Percentiles rank a stretch among this genome's conserved stretches.
phyloP scores from a whole-genome alignment of 2,113 vertebrate species.

The Procavia capensis region DNA sequence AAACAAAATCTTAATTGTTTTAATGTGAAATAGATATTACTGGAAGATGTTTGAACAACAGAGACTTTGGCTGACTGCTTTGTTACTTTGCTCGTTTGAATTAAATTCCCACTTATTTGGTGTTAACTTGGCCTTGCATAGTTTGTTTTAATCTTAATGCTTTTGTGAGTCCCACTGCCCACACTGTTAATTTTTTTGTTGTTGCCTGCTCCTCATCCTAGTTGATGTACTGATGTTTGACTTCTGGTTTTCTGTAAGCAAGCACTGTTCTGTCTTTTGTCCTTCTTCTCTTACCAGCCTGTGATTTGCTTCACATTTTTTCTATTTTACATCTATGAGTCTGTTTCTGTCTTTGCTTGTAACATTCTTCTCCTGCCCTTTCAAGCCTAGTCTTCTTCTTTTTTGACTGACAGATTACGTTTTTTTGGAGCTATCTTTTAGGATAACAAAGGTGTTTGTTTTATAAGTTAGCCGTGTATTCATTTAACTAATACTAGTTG shows the following conservation, averaged over 20 bases:
- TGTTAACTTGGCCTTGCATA: background rate
- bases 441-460: background rate
- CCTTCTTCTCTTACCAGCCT: background rate
- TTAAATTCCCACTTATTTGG: constrained; percentile 18
- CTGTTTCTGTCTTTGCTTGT: background rate
- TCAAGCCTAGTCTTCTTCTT: background rate
- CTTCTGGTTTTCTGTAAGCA: constrained; percentile 24
- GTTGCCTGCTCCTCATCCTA: background rate
- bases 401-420: background rate
- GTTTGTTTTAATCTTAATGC: constrained; percentile 21
- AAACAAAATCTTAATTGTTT: constrained; percentile 66
- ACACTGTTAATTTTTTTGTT: background rate
- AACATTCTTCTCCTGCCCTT: background rate
- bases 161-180: background rate
- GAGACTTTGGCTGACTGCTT: constrained; percentile 43
- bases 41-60: constrained; percentile 64
- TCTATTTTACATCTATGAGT: background rate
- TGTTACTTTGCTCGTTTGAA: constrained; percentile 31
- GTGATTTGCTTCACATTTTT: background rate
- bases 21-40: background rate
- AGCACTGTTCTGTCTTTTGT: background rate
- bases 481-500: background rate
- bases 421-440: background rate
- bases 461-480: background rate
- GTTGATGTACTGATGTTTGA: background rate